Evolutionary conservation across 2,888 invertebrate genomes (phyloP).

Genomic region (Uloborus plumipes): DNA sequence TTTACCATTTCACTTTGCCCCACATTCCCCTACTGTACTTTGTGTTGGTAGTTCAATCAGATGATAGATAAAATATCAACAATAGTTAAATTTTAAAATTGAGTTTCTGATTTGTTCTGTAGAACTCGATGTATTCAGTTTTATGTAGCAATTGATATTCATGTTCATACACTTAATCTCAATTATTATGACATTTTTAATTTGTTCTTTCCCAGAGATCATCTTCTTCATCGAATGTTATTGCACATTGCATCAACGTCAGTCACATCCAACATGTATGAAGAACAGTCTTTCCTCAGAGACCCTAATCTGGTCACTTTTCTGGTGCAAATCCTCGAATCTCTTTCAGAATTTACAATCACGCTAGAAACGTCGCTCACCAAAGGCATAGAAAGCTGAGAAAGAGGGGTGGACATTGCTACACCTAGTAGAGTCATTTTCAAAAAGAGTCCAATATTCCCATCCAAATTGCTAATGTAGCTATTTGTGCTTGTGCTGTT

Average conservation of each 20-base stretch:
- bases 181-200: background rate
- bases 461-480: too few relatives aligned
- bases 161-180: too few relatives aligned
- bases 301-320: constrained; percentile 88
- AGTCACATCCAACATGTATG: constrained; percentile 92
- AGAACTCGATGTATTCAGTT: too few relatives aligned
- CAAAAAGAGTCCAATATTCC: background rate
- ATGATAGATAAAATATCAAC: too few relatives aligned
- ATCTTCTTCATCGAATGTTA: constrained; percentile 85
- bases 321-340: constrained; percentile 89
- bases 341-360: constrained; percentile 86
- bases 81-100: too few relatives aligned
- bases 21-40: too few relatives aligned
- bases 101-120: too few relatives aligned
- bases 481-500: too few relatives aligned
- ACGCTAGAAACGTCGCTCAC: constrained; percentile 73
- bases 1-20: too few relatives aligned
- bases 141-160: too few relatives aligned
- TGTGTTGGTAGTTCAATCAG: too few relatives aligned
- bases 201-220: constrained; percentile 72
- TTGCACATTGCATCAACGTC: constrained; percentile 91
- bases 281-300: constrained; percentile 93
- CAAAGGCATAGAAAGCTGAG: constrained; percentile 70
- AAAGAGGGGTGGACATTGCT: background rate
- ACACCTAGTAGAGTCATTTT: background rate